Base-by-base conservation (phyloP, 1,140 invertebrate species). In the Arctopsyche grandis region DNA sequence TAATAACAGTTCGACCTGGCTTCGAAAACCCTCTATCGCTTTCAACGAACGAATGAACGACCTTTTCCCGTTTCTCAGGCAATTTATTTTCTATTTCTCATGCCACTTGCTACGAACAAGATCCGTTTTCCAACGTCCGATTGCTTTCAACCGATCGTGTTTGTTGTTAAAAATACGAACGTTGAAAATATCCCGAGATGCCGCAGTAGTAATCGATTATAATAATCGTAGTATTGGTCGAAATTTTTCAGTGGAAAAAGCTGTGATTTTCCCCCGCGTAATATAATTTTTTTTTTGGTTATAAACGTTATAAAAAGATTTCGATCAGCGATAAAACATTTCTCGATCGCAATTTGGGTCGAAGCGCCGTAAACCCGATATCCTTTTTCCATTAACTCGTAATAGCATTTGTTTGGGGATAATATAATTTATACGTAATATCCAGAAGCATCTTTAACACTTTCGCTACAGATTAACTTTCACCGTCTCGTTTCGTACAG, bases 341-440 rank as follows among this genome's bases (percentile, higher is more conserved):
- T 66, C 19, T 22, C 22, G 22, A 66, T 66, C 63, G 63, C 63
- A 66, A 66, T 66, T 66, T 66, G 63, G 63, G 9, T 16, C 56
- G 24, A 66, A 60, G 24, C 19, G 63, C 63, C 63, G 63, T 66
- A 29, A 66, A 66, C 63, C 63, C 63, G 63, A 66, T 66, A 66
- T 66, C 63, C 63, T 66, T 66, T 66, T 66, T 66, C 63, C 63
- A 66, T 66, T 66, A 66, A 26, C 63, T 19, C 22, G 24, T 66
- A 66, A 66, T 66, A 66, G 63, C 63, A 66, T 66, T 66, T 66
- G 63, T 66, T 66, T 66, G 63, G 63, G 24, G 21, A 66, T 66
- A 66, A 66, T 66, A 66, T 66, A 66, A 66, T 66, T 66, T 66
- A 66, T 66, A 66, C 63, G 24, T 66, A 66, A 66, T 66, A 66